phyloP scores from a whole-genome alignment of 1,140 invertebrate genomes.

The Pogonomyrmex barbatus region DNA sequence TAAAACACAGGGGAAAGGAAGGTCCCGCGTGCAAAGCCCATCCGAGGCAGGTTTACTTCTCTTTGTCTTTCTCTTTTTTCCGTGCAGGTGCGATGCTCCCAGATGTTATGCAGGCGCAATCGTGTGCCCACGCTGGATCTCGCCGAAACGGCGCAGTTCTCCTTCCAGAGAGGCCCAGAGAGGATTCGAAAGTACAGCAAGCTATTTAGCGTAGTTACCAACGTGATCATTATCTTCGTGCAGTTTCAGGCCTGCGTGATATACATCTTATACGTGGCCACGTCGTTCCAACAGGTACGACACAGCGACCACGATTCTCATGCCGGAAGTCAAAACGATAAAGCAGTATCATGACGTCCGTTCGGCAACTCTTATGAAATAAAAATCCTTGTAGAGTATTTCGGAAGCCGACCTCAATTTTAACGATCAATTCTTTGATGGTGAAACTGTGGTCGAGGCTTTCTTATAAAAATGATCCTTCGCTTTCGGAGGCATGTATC shows the following conservation, averaged over 20 bases:
- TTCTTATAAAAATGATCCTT: not conserved
- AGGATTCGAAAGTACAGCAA: conserved; percentile 81
- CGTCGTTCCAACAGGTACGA: conserved; percentile 79
- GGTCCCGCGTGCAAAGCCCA: not conserved
- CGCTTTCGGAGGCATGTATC: not conserved
- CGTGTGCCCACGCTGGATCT: conserved; percentile 85
- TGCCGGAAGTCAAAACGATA: conserved; percentile 22
- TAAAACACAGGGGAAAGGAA: not conserved
- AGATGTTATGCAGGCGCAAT: conserved; percentile 81
- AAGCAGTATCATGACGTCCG: not conserved
- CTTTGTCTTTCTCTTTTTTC: not conserved
- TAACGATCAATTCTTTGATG: not conserved
- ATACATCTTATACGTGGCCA: conserved; percentile 77
- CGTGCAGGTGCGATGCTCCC: conserved; percentile 84
- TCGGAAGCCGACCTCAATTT: not conserved
- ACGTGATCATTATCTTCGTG: conserved; percentile 76
- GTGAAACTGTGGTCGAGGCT: not conserved
- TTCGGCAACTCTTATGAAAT: not conserved
- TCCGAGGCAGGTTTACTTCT: conserved; percentile 47
- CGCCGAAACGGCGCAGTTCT: conserved; percentile 86
- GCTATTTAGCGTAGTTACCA: conserved; percentile 79
- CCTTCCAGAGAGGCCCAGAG: conserved; percentile 86
- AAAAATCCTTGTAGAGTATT: not conserved
- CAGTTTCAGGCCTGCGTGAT: conserved; percentile 75
- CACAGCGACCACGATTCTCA: not conserved